Evolutionary conservation across 2,888 invertebrate genomes (phyloP).

Genomic region (Papilio elwesi): DNA sequence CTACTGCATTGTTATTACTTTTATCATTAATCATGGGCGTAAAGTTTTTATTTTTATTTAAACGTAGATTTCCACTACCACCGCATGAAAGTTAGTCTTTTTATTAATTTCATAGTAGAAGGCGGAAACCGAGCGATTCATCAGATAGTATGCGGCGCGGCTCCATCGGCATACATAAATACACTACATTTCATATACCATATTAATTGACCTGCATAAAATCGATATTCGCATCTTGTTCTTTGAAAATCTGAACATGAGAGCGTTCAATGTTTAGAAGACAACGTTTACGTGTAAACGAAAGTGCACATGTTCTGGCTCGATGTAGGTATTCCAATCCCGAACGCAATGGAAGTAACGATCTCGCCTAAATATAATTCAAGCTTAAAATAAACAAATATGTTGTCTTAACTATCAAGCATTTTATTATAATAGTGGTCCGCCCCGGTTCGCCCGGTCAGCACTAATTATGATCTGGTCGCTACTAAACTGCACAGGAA

Average conservation of each 20-base stretch:
- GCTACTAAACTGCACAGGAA: too few relatives aligned
- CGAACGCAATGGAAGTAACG: not conserved
- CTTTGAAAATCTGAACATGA: too few relatives aligned
- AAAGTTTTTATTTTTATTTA: not conserved
- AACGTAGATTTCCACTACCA: not conserved
- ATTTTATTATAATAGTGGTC: not conserved
- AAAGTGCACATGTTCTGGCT: conserved; percentile 56
- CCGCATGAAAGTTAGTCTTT: too few relatives aligned
- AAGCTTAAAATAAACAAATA: conserved; percentile 5
- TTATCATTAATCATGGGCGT: not conserved
- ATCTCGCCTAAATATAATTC: conserved; percentile 7
- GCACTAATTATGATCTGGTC: too few relatives aligned
- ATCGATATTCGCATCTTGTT: conserved; percentile 46
- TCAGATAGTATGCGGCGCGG: too few relatives aligned
- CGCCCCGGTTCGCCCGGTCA: too few relatives aligned
- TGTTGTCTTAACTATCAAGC: not conserved
- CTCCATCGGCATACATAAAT: too few relatives aligned
- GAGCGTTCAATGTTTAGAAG: conserved; percentile 63
- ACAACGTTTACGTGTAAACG: conserved; percentile 52
- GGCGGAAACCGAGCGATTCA: too few relatives aligned
- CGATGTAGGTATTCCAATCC: conserved; percentile 42
- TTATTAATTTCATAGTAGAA: too few relatives aligned
- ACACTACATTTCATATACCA: too few relatives aligned
- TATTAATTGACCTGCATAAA: too few relatives aligned
- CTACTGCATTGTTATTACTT: not conserved